These are phyloP conservation scores for Teleiodes luculella DNA, from an alignment of 2,888 invertebrate genomes.

Conservation along the genomic window DNA sequence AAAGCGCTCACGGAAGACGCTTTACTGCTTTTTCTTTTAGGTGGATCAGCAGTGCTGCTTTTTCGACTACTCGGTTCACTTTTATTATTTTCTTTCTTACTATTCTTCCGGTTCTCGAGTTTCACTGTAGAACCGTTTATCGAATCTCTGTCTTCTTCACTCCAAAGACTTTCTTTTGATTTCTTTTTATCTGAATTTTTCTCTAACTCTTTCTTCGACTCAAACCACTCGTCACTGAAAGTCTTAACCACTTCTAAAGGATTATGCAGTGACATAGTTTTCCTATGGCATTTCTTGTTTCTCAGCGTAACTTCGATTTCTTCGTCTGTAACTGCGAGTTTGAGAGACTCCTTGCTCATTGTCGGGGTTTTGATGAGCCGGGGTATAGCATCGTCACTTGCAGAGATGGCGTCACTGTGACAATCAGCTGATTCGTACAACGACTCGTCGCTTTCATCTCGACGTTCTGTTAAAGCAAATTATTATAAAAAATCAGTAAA, in stretches of 20 bases:
- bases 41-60: slow-evolving; percentile 51
- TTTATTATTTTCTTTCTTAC: slow-evolving; percentile 61
- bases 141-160: slow-evolving; percentile 69
- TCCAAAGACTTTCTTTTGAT: slow-evolving; percentile 71
- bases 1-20: slow-evolving; percentile 67
- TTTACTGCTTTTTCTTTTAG: slow-evolving; percentile 68
- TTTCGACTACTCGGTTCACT: slow-evolving; percentile 50
- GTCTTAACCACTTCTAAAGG: slow-evolving; percentile 69
- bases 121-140: slow-evolving; percentile 60
- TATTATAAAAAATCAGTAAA: not conserved
- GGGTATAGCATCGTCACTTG: slow-evolving; percentile 65
- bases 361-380: slow-evolving; percentile 62
- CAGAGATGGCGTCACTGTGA: slow-evolving; percentile 68
- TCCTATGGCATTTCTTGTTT: slow-evolving; percentile 66
- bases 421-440: slow-evolving; percentile 72
- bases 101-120: slow-evolving; percentile 59
- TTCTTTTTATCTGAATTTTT: slow-evolving; percentile 66
- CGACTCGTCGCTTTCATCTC: slow-evolving; percentile 73
- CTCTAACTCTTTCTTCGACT: slow-evolving; percentile 59
- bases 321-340: slow-evolving; percentile 69
- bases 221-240: slow-evolving; percentile 72
- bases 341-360: slow-evolving; percentile 70
- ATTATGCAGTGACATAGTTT: slow-evolving; percentile 72
- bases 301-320: slow-evolving; percentile 59
- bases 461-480: slow-evolving; percentile 53